phyloP scores from a whole-genome alignment of 2,113 vertebrate species.

The Macrotis lagotis region DNA sequence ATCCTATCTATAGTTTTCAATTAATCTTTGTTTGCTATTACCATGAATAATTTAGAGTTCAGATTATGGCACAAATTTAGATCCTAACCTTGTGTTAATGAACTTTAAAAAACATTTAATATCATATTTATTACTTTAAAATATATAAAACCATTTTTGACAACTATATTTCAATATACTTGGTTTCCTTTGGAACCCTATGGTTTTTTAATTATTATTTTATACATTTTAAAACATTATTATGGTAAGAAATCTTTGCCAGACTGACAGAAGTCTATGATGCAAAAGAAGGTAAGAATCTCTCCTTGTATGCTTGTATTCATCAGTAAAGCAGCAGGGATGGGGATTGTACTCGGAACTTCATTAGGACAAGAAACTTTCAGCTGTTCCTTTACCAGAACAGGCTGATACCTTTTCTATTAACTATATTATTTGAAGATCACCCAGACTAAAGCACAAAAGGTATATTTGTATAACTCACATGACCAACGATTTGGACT shows the following conservation, averaged over 20 bases:
- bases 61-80: background rate
- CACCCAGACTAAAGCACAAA: background rate
- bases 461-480: background rate
- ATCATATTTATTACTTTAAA: too few species aligned
- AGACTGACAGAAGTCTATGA: background rate
- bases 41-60: background rate
- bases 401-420: background rate
- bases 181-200: background rate
- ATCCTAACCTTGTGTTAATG: background rate
- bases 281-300: background rate
- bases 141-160: background rate
- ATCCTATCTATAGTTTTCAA: background rate
- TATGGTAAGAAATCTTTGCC: background rate
- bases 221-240: background rate
- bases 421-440: background rate
- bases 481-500: background rate
- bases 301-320: background rate
- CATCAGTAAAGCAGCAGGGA: background rate
- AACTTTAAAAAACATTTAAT: background rate
- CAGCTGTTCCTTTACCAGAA: background rate
- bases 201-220: background rate
- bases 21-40: background rate
- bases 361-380: background rate
- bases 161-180: background rate
- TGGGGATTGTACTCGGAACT: background rate